phyloP scores from a whole-genome alignment of 2,888 invertebrate genomes.

The Blera fallax region DNA sequence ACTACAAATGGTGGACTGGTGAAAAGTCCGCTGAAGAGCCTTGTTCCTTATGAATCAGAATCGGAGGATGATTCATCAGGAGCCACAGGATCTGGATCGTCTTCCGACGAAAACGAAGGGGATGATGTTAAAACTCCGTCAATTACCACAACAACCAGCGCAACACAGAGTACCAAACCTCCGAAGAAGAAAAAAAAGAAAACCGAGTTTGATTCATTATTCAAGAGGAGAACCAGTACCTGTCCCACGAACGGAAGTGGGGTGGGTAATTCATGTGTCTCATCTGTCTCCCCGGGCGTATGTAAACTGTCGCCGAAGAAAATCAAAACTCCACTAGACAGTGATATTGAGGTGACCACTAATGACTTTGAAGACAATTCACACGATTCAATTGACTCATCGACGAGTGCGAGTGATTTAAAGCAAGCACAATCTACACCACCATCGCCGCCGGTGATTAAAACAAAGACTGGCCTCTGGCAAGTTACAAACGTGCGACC shows the following conservation, averaged over 20 bases:
- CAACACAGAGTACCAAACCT: slow-evolving; percentile 48
- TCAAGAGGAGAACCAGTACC: slow-evolving; percentile 48
- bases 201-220: slow-evolving; percentile 49
- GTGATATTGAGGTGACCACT: slow-evolving; percentile 49
- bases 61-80: slow-evolving; percentile 81
- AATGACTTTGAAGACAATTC: slow-evolving; percentile 62
- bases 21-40: slow-evolving; percentile 78
- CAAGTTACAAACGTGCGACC: slow-evolving; percentile 78
- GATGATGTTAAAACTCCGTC: slow-evolving; percentile 49
- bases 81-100: slow-evolving; percentile 32
- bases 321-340: slow-evolving; percentile 65
- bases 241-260: slow-evolving; percentile 31
- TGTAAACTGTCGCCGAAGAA: slow-evolving; percentile 63
- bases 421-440: slow-evolving; percentile 76
- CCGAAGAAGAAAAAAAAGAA: slow-evolving; percentile 69
- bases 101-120: slow-evolving; percentile 73
- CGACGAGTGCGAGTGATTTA: slow-evolving; percentile 51
- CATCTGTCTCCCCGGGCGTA: not conserved
- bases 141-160: slow-evolving; percentile 72
- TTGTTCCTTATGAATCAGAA: slow-evolving; percentile 85
- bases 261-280: slow-evolving; percentile 7
- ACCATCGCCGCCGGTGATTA: slow-evolving; percentile 80
- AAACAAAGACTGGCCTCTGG: slow-evolving; percentile 81
- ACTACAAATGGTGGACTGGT: slow-evolving; percentile 43
- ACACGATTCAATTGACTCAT: slow-evolving; percentile 35